phyloP scores from a whole-genome alignment of 2,113 vertebrate genomes.

The Aplodontia rufa region DNA sequence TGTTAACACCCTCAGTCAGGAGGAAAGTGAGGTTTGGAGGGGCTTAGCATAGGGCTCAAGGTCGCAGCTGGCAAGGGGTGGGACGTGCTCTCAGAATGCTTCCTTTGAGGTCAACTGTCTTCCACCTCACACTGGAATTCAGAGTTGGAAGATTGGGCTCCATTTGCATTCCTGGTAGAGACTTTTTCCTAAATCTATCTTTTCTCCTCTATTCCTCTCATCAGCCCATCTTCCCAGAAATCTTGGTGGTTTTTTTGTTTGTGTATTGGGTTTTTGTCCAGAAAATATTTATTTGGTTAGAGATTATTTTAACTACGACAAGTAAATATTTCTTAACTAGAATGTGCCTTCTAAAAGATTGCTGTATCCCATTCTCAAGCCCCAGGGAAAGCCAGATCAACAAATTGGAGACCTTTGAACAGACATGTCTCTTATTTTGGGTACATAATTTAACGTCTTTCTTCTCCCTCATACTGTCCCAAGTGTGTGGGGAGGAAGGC shows the following conservation, averaged over 20 bases:
- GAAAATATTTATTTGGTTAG: constrained; percentile 49
- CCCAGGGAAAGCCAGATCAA: background rate
- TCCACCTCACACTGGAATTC: background rate
- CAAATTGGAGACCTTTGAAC: background rate
- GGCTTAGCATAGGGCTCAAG: background rate
- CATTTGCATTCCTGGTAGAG: background rate
- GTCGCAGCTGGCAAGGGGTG: background rate
- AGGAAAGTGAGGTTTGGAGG: background rate
- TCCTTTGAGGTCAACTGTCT: background rate
- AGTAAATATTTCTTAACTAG: background rate
- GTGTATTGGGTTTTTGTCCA: background rate
- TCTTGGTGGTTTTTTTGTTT: background rate
- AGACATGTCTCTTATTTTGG: background rate
- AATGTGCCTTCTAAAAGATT: background rate
- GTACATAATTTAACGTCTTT: background rate
- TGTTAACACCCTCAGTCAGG: too few relatives aligned
- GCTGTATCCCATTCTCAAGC: background rate
- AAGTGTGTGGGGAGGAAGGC: background rate
- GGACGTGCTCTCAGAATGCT: background rate
- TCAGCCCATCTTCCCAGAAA: background rate
- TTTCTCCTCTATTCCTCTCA: background rate
- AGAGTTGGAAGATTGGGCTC: background rate
- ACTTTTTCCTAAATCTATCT: background rate
- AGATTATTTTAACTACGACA: constrained; percentile 2
- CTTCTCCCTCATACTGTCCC: background rate